Evolutionary conservation across 35 echinoderm and acorn worm species (phyloP).

Genomic region (Anneissia japonica): DNA sequence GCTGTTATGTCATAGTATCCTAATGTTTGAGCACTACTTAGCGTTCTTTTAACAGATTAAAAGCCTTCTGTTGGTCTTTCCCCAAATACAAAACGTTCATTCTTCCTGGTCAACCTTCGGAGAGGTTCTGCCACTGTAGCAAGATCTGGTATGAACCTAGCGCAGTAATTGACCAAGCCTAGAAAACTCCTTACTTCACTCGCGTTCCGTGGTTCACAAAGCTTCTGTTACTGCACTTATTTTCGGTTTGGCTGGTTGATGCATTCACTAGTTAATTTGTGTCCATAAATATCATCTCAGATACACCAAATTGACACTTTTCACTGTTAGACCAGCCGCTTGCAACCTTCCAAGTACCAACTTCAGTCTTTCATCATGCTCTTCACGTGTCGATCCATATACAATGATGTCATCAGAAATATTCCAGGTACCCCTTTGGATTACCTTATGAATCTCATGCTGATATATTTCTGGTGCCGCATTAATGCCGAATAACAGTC

Average conservation of each 20-base stretch:
- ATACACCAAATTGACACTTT: background rate
- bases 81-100: slow-evolving; percentile 33
- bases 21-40: slow-evolving; percentile 27
- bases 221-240: background rate
- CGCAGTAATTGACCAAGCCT: slow-evolving; percentile 21
- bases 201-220: background rate
- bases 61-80: slow-evolving; percentile 15
- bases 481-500: slow-evolving; percentile 33
- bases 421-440: background rate
- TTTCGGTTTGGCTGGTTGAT: slow-evolving; percentile 2
- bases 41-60: slow-evolving; percentile 28
- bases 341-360: background rate
- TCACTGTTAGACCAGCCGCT: background rate
- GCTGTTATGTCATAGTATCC: slow-evolving; percentile 49
- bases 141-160: slow-evolving; percentile 29
- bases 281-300: slow-evolving; percentile 8
- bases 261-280: background rate
- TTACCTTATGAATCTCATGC: background rate
- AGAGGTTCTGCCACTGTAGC: slow-evolving; percentile 52
- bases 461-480: slow-evolving; percentile 33
- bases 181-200: slow-evolving; percentile 26
- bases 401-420: slow-evolving; percentile 17
- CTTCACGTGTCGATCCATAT: background rate
- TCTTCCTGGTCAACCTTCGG: slow-evolving; percentile 39
- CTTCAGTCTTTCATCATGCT: slow-evolving; percentile 15